phyloP scores from a whole-genome alignment of 2,888 invertebrate species.

The Tinea pellionella region DNA sequence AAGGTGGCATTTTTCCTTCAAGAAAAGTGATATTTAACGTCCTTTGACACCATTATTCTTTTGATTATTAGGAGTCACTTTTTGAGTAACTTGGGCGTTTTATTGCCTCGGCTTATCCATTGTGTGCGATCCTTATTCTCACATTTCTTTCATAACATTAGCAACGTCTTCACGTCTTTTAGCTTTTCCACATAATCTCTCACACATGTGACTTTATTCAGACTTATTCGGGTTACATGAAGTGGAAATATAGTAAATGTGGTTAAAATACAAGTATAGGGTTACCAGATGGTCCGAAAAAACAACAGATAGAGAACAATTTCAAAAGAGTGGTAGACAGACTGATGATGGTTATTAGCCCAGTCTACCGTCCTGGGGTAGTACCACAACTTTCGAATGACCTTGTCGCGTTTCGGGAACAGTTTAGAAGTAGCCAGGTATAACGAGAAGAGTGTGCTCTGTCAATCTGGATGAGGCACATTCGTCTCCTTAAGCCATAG shows the following conservation, averaged over 20 bases:
- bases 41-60: conserved; percentile 28
- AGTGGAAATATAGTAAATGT: not conserved
- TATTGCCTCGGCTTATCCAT: not conserved
- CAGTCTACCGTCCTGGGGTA: too few species aligned
- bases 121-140: not conserved
- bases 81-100: conserved; percentile 3
- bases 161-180: not conserved
- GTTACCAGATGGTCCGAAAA: too few species aligned
- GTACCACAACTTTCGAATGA: too few species aligned
- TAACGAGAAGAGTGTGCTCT: too few species aligned
- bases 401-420: too few species aligned
- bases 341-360: too few species aligned
- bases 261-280: too few species aligned
- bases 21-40: conserved; percentile 33
- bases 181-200: not conserved
- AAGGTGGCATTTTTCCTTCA: not conserved
- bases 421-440: too few species aligned
- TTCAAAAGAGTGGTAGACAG: too few species aligned
- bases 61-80: conserved; percentile 23
- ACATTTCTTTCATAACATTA: not conserved
- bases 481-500: too few species aligned
- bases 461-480: too few species aligned
- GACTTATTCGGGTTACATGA: not conserved
- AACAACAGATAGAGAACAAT: too few species aligned
- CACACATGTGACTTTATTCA: not conserved